These are phyloP conservation scores for Notothenia coriiceps DNA, from an alignment of 2,113 vertebrate genomes.

Conservation along the genomic window DNA sequence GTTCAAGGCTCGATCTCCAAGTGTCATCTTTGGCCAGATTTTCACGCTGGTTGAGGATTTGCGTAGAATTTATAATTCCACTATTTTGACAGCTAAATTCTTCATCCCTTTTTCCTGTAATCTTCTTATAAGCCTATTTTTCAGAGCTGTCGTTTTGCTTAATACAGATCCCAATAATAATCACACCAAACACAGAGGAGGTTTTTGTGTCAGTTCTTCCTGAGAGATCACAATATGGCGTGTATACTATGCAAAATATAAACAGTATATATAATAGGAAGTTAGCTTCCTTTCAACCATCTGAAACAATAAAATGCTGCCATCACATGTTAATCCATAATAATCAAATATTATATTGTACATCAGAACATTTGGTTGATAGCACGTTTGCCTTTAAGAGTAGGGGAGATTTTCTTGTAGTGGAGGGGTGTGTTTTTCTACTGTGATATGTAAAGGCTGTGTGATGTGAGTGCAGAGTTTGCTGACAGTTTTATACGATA, in stretches of 20 bases:
- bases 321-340: neutral
- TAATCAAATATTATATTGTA: neutral
- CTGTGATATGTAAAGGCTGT: neutral
- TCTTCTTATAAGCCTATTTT: conserved; percentile 52
- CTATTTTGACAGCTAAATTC: conserved; percentile 51
- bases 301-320: neutral
- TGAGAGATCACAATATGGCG: neutral
- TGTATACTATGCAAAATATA: too few species aligned
- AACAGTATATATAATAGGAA: too few species aligned
- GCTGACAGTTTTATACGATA: neutral
- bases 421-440: neutral
- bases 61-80: conserved; percentile 38
- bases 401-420: neutral
- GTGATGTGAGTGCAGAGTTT: neutral
- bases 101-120: conserved; percentile 52
- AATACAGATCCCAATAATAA: conserved; percentile 34
- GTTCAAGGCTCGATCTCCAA: neutral
- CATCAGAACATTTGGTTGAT: neutral
- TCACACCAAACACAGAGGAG: conserved; percentile 5
- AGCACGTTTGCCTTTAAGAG: neutral
- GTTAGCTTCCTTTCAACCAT: neutral
- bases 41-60: conserved; percentile 29
- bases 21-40: conserved; percentile 2
- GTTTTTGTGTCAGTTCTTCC: neutral
- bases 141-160: conserved; percentile 35